Percentiles rank a stretch among this genome's conserved stretches.
phyloP scores from a whole-genome alignment of 1,140 invertebrate genomes.

The Agraylea sexmaculata region DNA sequence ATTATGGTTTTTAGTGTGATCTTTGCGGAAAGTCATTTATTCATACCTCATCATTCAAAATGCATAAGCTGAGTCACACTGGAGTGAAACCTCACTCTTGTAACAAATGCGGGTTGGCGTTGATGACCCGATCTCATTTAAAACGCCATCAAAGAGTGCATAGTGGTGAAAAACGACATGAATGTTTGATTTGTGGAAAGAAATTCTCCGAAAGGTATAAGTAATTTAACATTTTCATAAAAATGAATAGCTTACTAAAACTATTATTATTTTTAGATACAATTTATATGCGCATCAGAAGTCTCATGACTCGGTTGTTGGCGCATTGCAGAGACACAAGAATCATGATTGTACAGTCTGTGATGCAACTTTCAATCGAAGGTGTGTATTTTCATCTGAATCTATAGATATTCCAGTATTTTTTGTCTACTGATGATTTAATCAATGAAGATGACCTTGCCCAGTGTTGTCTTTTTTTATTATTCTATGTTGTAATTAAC shows the following conservation, averaged over 20 bases:
- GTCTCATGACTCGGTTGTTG: slow-evolving; percentile 29
- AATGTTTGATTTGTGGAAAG: slow-evolving; percentile 46
- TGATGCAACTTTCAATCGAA: slow-evolving; percentile 31
- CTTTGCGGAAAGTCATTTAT: slow-evolving; percentile 56
- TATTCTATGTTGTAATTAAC: no score
- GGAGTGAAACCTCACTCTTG: slow-evolving; percentile 50
- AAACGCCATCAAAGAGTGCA: slow-evolving; percentile 52
- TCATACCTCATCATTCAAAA: slow-evolving; percentile 56
- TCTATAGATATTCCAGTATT: no score
- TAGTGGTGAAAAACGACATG: slow-evolving; percentile 48
- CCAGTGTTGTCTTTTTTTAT: no score
- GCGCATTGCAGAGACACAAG: slow-evolving; percentile 12
- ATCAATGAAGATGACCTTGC: no score
- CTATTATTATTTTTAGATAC: slow-evolving; percentile 23
- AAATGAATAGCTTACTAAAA: not conserved
- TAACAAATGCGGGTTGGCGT: slow-evolving; percentile 43
- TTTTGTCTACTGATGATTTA: no score
- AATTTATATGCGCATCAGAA: slow-evolving; percentile 39
- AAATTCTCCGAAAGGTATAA: slow-evolving; percentile 45
- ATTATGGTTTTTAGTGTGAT: slow-evolving; percentile 42
- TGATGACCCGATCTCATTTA: slow-evolving; percentile 51
- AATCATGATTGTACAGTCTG: slow-evolving; percentile 33
- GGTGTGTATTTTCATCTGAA: no score
- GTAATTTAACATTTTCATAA: not conserved
- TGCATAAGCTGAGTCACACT: slow-evolving; percentile 51